Conservation (phyloP, 2,888 invertebrate species). For the Spodoptera exigua region DNA sequence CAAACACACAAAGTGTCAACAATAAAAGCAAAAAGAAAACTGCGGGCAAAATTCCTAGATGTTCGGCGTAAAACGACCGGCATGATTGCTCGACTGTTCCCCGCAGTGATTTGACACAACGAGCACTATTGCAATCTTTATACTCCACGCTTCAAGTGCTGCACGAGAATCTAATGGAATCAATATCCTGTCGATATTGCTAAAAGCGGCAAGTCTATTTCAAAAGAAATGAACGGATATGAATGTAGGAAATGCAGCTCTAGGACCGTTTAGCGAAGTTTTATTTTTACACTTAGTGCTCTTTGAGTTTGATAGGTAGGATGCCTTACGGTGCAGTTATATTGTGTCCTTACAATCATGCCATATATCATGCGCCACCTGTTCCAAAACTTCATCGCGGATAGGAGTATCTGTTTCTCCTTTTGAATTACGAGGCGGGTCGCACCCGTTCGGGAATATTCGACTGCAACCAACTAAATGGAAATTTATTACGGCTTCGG, state of each 20-base stretch:
- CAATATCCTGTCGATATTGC: constrained; percentile 47
- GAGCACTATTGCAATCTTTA: constrained; percentile 44
- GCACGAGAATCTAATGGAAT: constrained; percentile 45
- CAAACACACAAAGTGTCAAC: constrained; percentile 4
- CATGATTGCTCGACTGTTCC: constrained; percentile 41
- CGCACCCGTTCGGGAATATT: constrained; percentile 62
- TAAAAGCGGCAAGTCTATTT: constrained; percentile 32
- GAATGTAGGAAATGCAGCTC: constrained; percentile 9
- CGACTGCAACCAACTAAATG: constrained; percentile 74
- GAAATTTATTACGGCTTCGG: constrained; percentile 76
- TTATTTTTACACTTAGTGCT: constrained; percentile 22
- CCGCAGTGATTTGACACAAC: constrained; percentile 39
- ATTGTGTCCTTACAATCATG: constrained; percentile 36
- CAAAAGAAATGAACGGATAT: constrained; percentile 38
- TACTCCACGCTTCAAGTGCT: constrained; percentile 33
- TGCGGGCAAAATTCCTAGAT: constrained; percentile 30
- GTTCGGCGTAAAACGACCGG: constrained; percentile 25
- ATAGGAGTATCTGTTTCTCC: constrained; percentile 70
- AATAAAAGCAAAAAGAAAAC: constrained; percentile 22
- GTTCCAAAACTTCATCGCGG: constrained; percentile 73
- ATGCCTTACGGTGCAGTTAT: constrained; percentile 21
- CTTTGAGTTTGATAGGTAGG: constrained; percentile 15
- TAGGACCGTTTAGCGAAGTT: constrained; percentile 5
- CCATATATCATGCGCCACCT: constrained; percentile 70
- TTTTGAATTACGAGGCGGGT: constrained; percentile 75